These are phyloP conservation scores for Astropecten irregularis DNA, from an alignment of 53 echinoderm and acorn worm genomes.

Conservation along the genomic window DNA sequence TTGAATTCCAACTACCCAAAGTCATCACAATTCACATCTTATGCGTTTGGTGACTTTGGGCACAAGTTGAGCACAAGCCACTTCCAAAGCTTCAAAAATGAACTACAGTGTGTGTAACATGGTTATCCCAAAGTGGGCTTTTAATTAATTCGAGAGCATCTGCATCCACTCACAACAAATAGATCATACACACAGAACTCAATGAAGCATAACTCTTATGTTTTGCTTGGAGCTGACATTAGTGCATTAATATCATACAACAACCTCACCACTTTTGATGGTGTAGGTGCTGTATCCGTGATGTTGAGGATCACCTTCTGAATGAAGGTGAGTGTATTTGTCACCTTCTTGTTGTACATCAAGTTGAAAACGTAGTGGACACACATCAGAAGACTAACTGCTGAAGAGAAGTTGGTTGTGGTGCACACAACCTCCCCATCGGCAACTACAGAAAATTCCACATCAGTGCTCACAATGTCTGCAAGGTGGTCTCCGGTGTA, in stretches of 20 bases:
- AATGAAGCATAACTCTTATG: too few species aligned
- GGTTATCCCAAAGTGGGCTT: too few species aligned
- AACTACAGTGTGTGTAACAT: too few species aligned
- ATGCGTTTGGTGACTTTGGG: too few species aligned
- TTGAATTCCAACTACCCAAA: too few species aligned
- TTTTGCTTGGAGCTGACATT: too few species aligned
- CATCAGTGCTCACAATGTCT: not conserved
- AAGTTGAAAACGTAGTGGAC: constrained; percentile 18
- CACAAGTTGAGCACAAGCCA: too few species aligned
- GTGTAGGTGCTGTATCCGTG: not conserved
- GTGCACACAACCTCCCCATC: constrained; percentile 19
- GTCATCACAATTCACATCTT: too few species aligned
- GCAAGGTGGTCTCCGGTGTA: not conserved
- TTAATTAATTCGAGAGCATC: too few species aligned
- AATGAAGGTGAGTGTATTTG: constrained; percentile 13
- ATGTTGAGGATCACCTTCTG: constrained; percentile 28
- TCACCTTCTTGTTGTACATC: constrained; percentile 20
- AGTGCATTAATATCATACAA: constrained; percentile 19
- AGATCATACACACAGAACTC: too few species aligned
- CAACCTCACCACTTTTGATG: constrained; percentile 13
- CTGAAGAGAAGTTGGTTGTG: constrained; percentile 2
- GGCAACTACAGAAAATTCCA: not conserved
- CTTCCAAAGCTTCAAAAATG: too few species aligned
- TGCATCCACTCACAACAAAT: too few species aligned
- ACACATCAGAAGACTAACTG: constrained; percentile 21